Conservation (phyloP, 2,888 invertebrate species). For the Camptogramma bilineatum region DNA sequence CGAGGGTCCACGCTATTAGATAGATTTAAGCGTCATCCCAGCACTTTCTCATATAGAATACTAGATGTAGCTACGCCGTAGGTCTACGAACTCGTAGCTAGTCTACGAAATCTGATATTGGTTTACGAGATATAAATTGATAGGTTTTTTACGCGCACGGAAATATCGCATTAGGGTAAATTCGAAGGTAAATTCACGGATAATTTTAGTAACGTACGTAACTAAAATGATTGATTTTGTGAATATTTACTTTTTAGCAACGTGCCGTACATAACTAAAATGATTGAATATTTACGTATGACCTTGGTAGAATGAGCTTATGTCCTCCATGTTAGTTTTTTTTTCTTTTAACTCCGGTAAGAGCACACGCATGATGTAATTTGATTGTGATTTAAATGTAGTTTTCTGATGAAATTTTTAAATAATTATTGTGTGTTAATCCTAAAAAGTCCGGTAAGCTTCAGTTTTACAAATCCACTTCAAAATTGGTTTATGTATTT, state of each 20-base stretch:
- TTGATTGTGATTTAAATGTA: too few species aligned
- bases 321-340: too few species aligned
- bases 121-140: neutral
- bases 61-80: slow-evolving; percentile 9
- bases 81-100: slow-evolving; percentile 6
- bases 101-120: slow-evolving; percentile 2
- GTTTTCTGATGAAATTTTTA: too few species aligned
- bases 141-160: neutral
- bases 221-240: neutral
- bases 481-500: neutral
- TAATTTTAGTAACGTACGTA: too few species aligned
- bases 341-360: too few species aligned
- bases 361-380: too few species aligned
- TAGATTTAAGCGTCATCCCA: slow-evolving; percentile 38
- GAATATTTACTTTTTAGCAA: neutral
- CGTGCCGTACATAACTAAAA: too few species aligned
- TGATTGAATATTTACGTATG: too few species aligned
- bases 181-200: too few species aligned
- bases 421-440: too few species aligned
- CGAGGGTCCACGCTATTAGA: slow-evolving; percentile 40
- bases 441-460: neutral
- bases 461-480: neutral
- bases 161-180: neutral
- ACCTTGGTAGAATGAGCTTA: too few species aligned
- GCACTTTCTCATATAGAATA: slow-evolving; percentile 25